Base-by-base conservation (phyloP, 2,797 vertebrate genomes). In the Rhinatrema bivittatum region DNA sequence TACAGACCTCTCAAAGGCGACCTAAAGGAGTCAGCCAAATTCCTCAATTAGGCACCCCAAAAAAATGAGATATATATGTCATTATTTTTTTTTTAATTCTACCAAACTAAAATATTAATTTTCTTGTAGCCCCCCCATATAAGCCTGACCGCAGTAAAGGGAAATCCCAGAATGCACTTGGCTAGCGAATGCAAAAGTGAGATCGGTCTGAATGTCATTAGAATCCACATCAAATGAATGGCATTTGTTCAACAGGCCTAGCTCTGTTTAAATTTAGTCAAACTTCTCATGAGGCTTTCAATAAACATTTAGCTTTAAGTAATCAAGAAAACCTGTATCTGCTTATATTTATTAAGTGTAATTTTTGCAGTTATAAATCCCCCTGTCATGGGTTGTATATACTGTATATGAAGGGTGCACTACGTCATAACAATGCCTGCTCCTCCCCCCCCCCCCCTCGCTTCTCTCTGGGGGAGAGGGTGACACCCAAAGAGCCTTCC, bases 251-350 rank as follows among this genome's bases (percentile, higher is more conserved):
- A 62, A 48, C 47, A 47, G 35, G 36, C 37, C 36, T 32, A 64
- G 48, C 14, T 72, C 56, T 63, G 62, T 68, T 65, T 62, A 72
- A 67, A 64, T 60, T 54, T 56, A 60, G 53, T 68, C 58, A 60
- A 78, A 68, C 46, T 62, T 70, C 65, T 65, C 73, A 65, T 29
- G 55, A 68, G 72, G 67, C 41, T 42, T 67, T 66, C 56, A 67
- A 56, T 77, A 79, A 78, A 76, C 67, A 77, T 62, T 78, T 68
- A 64, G 43, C 46, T 63, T 61, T 61, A 65, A 68, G 58, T 58
- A 70, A 78, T 70, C 62, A 72, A 62, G 61, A 68, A 78, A 68
- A 66, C 59, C 59, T 74, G 58, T 47, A 58, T 69, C 65, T 65
- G 53, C 50, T 74, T 36, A 4, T 57, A 69, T 68, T 79, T 76